Evolutionary conservation across 2,113 vertebrate genomes (phyloP).

Genomic region (Sebastes fasciatus): DNA sequence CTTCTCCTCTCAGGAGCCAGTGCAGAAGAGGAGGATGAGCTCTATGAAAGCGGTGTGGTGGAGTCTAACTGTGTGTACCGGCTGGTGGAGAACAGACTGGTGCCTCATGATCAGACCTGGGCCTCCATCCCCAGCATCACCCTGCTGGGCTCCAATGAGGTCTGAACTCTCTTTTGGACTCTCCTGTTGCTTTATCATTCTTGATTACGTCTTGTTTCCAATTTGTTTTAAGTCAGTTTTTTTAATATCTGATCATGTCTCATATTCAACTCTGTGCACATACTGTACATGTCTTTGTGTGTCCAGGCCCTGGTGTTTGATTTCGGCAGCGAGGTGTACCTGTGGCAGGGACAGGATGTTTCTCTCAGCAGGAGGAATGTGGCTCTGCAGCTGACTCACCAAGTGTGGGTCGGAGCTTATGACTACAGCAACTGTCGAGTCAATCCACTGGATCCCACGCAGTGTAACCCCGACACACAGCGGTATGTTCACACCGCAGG

Average conservation of each 20-base stretch:
- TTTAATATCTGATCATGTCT: background rate
- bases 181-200: background rate
- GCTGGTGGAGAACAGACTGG: slow-evolving; percentile 83
- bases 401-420: slow-evolving; percentile 84
- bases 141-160: slow-evolving; percentile 81
- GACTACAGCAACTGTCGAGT: slow-evolving; percentile 86
- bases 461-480: slow-evolving; percentile 54
- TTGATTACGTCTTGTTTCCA: background rate
- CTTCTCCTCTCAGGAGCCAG: slow-evolving; percentile 65
- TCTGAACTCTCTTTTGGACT: slow-evolving; percentile 32
- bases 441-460: slow-evolving; percentile 84
- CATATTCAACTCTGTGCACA: background rate
- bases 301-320: slow-evolving; percentile 85
- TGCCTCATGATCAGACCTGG: slow-evolving; percentile 84
- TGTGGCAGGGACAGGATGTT: slow-evolving; percentile 84
- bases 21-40: slow-evolving; percentile 82
- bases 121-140: slow-evolving; percentile 77
- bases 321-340: slow-evolving; percentile 87
- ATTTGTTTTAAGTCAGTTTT: background rate
- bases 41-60: slow-evolving; percentile 80
- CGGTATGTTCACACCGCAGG: slow-evolving; percentile 58
- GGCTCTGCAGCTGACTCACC: slow-evolving; percentile 82
- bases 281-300: background rate
- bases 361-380: slow-evolving; percentile 72
- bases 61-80: slow-evolving; percentile 87